Evolutionary conservation across 2,888 invertebrate genomes (phyloP), one percentile per base, ranked within the genome.

Genomic region (Thereva unica): DNA sequence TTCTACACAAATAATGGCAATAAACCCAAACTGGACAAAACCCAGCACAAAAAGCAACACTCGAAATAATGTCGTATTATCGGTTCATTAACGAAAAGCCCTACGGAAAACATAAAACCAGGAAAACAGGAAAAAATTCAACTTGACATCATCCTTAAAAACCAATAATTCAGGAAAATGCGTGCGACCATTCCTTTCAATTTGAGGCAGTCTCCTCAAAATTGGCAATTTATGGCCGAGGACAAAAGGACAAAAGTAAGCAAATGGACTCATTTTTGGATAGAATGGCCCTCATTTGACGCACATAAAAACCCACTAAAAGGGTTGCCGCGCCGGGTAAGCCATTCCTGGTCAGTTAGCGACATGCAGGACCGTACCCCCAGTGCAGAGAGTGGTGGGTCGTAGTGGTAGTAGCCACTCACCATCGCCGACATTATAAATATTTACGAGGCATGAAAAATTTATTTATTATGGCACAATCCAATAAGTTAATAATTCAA

Each of bases 401-500:
- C 23, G 23, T 2, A 23, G 23, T 23, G 23, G 23, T 23, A 23
- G 23, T 23, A 23, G 23, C 59, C 49, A 40, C 64, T n/a, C 59
- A 47, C 68, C 50, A 53, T 23, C 41, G 42, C 57, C 50, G 37
- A 61, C 61, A 61, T 52, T 63, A 70, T 70, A 71, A 71, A 71
- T 71, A 71, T 71, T 71, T 71, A 71, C 72, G 73, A 73, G 70
- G 72, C 73, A 72, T 73, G 73, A 73, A 73, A 69, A 73, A 73
- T 73, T 73, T 73, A 73, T 73, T 72, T 73, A 72, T 72, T 73
- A 73, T 72, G 71, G 69, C 71, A 71, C 72, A 71, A 73, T 70
- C 72, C 73, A 73, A 73, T 72, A 73, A 73, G 72, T 73, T 73
- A 73, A 73, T 73, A 73, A 73, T 73, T 73, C 72, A 73, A 73